A percentile compares a stretch with the other conserved stretches of the same genome.
phyloP scores from a whole-genome alignment of 2,797 vertebrate species.

The Xenopus petersii region DNA sequence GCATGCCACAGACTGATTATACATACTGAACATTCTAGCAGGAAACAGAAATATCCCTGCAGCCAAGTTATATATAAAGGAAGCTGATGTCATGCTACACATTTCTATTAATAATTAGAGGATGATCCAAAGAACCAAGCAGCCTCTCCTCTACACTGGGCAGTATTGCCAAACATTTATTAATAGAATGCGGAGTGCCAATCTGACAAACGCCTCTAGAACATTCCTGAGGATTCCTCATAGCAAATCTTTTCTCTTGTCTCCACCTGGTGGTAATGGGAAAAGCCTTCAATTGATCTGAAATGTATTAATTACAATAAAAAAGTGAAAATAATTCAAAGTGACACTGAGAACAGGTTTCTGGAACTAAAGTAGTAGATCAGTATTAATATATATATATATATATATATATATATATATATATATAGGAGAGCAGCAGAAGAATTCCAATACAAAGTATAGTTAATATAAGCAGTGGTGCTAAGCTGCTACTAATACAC shows the following conservation, averaged over 20 bases:
- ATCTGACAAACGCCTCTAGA: slow-evolving; percentile 20
- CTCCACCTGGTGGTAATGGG: slow-evolving; percentile 24
- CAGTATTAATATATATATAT: no score
- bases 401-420: no score
- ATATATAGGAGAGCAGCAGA: no score
- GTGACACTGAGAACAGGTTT: no score
- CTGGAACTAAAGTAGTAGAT: no score
- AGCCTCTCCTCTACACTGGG: slow-evolving; percentile 1
- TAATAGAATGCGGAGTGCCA: slow-evolving; percentile 23
- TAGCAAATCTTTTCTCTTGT: slow-evolving; percentile 1
- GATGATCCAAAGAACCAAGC: slow-evolving; percentile 13
- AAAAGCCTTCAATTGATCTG: no score
- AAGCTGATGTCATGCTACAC: not conserved
- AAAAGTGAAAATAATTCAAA: no score
- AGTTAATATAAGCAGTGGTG: no score
- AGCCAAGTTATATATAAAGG: not conserved
- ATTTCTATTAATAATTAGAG: slow-evolving; percentile 12
- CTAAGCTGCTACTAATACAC: no score
- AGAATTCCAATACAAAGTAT: no score
- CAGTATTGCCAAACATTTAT: slow-evolving; percentile 16
- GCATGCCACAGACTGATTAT: not conserved
- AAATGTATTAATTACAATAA: no score
- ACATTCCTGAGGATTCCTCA: slow-evolving; percentile 12
- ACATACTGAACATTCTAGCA: not conserved
- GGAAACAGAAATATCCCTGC: not conserved